phyloP scores from a whole-genome alignment of 2,113 vertebrate species.

The Urocynchramus pylzowi region DNA sequence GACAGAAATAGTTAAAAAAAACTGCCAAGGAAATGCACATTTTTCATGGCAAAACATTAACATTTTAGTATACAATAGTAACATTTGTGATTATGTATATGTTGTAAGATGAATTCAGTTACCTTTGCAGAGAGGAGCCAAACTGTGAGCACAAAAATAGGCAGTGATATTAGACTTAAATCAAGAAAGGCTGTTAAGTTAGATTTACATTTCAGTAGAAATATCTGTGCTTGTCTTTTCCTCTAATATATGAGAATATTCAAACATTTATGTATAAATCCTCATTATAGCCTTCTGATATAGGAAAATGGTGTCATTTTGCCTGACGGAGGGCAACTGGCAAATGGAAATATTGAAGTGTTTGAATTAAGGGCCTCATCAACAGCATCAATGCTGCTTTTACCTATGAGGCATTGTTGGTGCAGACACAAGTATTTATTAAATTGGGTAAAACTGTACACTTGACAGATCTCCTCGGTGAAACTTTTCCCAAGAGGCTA shows the following conservation, averaged over 20 bases:
- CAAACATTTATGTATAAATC: not conserved
- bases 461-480: not conserved
- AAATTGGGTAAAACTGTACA: not conserved
- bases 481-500: not conserved
- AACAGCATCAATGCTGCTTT: not conserved
- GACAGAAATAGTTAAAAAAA: not conserved
- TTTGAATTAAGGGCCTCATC: not conserved
- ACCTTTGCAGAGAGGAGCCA: not conserved
- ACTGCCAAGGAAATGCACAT: not conserved
- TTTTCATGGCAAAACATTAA: not conserved
- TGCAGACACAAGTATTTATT: not conserved
- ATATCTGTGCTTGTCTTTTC: rapidly evolving
- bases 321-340: not conserved
- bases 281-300: not conserved
- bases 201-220: not conserved
- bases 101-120: not conserved
- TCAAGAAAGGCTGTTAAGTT: not conserved
- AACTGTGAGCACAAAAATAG: not conserved
- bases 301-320: not conserved
- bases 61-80: not conserved
- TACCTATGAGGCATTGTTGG: not conserved
- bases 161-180: not conserved
- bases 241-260: not conserved
- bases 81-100: not conserved
- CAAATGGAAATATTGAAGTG: not conserved